Evolutionary conservation across 2,888 invertebrate species (phyloP).

Genomic region (Notocelia uddmanniana): DNA sequence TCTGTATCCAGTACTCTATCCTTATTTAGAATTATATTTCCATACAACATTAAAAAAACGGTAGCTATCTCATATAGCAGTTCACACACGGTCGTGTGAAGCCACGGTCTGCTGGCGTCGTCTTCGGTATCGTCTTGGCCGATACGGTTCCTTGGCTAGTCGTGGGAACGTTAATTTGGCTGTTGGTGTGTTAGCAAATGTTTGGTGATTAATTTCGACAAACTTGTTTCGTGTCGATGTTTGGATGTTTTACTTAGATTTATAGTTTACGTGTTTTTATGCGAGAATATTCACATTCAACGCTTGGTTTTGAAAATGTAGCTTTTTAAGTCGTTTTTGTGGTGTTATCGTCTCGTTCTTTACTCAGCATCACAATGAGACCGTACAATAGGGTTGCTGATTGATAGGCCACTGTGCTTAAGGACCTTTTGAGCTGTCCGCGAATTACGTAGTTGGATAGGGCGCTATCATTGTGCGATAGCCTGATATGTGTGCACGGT

Average conservation of each 20-base stretch:
- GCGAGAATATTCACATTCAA: background rate
- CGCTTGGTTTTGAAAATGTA: no score
- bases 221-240: background rate
- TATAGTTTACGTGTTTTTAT: background rate
- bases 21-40: slow-evolving; percentile 22
- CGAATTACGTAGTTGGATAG: slow-evolving; percentile 64
- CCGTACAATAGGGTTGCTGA: slow-evolving; percentile 51
- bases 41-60: slow-evolving; percentile 38
- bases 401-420: slow-evolving; percentile 60
- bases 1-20: background rate
- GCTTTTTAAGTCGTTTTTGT: background rate
- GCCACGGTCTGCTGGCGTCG: slow-evolving; percentile 68
- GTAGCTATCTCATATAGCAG: slow-evolving; percentile 52
- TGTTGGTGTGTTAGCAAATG: slow-evolving; percentile 49
- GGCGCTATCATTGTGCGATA: slow-evolving; percentile 52
- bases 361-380: slow-evolving; percentile 20
- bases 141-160: slow-evolving; percentile 64
- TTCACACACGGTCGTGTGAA: slow-evolving; percentile 76
- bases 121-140: slow-evolving; percentile 75
- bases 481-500: slow-evolving; percentile 63
- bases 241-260: background rate
- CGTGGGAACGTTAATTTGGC: slow-evolving; percentile 57
- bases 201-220: slow-evolving; percentile 21
- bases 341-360: slow-evolving; percentile 16
- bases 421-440: slow-evolving; percentile 72